Conservation (phyloP, 2,113 vertebrate genomes). For the Bungarus multicinctus region DNA sequence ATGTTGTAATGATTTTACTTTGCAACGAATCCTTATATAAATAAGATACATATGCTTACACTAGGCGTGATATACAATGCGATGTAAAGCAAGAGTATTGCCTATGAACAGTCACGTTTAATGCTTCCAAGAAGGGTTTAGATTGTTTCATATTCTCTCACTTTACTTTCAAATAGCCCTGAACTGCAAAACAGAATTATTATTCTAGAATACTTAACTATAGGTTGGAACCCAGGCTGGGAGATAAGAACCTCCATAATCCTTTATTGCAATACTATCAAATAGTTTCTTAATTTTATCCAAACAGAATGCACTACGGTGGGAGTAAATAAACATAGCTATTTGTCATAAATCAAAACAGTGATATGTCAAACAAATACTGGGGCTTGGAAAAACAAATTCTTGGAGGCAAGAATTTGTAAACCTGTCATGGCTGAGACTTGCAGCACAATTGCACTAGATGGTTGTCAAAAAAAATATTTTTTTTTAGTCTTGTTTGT, state of each 20-base stretch:
- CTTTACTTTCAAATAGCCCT: background rate
- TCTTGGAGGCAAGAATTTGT: background rate
- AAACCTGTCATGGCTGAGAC: background rate
- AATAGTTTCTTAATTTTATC: background rate
- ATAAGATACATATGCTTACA: conserved; percentile 40
- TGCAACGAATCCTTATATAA: conserved; percentile 28
- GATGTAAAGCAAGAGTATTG: conserved; percentile 7
- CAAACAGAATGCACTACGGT: background rate
- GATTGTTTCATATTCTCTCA: background rate
- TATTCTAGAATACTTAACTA: background rate
- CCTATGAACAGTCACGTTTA: background rate
- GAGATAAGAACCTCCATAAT: background rate
- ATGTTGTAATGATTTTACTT: conserved; percentile 41
- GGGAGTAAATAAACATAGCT: background rate
- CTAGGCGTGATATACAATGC: conserved; percentile 29
- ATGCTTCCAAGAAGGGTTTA: background rate
- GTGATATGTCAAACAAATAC: background rate
- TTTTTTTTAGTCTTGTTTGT: background rate
- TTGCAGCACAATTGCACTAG: background rate
- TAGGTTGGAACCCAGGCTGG: background rate
- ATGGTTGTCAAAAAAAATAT: too few relatives aligned
- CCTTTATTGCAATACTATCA: background rate
- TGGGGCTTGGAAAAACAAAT: background rate
- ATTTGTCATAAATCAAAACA: background rate
- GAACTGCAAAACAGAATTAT: background rate